phyloP scores from a whole-genome alignment of 2,113 vertebrate species.

The Seriola aureovittata region DNA sequence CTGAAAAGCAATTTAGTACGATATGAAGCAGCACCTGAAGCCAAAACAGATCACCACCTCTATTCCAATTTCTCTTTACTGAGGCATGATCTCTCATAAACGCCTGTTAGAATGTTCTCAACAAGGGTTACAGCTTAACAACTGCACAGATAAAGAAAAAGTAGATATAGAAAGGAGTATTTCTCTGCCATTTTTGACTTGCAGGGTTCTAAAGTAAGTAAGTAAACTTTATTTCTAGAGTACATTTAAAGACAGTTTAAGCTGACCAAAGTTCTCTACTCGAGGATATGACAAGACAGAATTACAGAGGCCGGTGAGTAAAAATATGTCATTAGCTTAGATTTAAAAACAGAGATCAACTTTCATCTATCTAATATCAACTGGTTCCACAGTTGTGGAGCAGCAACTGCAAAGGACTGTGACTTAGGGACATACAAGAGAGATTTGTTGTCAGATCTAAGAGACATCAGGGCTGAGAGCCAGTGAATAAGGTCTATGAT shows the following conservation, averaged over 20 bases:
- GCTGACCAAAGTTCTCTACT: neutral
- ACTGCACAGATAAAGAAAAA: slow-evolving; percentile 2
- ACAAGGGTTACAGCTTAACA: neutral
- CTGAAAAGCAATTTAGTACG: slow-evolving; percentile 3
- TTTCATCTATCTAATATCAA: neutral
- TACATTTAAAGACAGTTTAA: too few relatives aligned
- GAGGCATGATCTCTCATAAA: neutral
- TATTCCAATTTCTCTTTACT: neutral
- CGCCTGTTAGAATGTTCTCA: slow-evolving; percentile 1
- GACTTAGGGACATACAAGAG: neutral
- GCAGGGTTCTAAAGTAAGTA: neutral
- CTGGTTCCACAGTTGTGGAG: too few relatives aligned
- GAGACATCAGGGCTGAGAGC: neutral
- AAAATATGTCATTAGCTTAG: neutral
- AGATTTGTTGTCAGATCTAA: neutral
- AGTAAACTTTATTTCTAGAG: too few relatives aligned
- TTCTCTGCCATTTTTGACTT: slow-evolving; percentile 10
- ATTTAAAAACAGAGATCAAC: neutral
- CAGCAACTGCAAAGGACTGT: neutral
- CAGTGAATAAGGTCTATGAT: neutral
- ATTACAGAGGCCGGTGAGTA: neutral
- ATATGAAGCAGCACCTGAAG: slow-evolving; percentile 4
- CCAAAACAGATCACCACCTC: slow-evolving; percentile 7
- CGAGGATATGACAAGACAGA: too few relatives aligned
- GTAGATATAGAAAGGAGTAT: neutral